Base-by-base conservation (phyloP, 2,888 invertebrate genomes). In the Tromatobia lineatoria region DNA sequence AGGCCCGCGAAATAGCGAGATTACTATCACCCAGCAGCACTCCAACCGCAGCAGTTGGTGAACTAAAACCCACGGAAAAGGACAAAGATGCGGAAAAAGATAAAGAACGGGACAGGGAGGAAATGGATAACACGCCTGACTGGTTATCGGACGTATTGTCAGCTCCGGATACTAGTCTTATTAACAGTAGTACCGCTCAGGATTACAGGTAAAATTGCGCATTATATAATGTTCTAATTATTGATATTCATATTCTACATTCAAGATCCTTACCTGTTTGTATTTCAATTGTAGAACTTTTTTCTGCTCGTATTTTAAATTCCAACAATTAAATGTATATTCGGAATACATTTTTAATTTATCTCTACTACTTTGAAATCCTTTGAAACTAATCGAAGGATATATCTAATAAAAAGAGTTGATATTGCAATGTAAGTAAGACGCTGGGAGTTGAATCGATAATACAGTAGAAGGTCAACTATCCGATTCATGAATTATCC, bases 1-100 rank as follows among this genome's bases (percentile, higher is more conserved):
- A 98, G 94, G 98, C 98, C 88, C 97, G 97, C 94, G 98, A 98
- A 95, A 97, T 98, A 88, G 97, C 97, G 88, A 96, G 97, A 92
- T 95, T 98, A 93, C 93, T 98, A 90, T 96, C 96, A 87, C 96
- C 96, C 13, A 91, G 90, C 84, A 81, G 86, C 73, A 73, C 85
- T 45, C 90, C 90, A 45, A 86, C 83, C 25, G 80, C 82, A 7
- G 75, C 87, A 15, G 89, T 89, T 34, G 88, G 87, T 66, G 91
- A 89, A 73, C 89, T 90, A 69, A 91, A 89, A 88, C 88, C 89
- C 74, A 85, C 87, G 74, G 91, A 90, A 54, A 91, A 90, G 85
- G 94, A 94, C 88, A 95, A 95, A 92, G 95, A 95, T 93, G 94
- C 94, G 93, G 95, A 95, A 90, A 95, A 67, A 88, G 89, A 94